Evolutionary conservation across 2,888 invertebrate species (phyloP).

Genomic region (Laspeyria flexula): DNA sequence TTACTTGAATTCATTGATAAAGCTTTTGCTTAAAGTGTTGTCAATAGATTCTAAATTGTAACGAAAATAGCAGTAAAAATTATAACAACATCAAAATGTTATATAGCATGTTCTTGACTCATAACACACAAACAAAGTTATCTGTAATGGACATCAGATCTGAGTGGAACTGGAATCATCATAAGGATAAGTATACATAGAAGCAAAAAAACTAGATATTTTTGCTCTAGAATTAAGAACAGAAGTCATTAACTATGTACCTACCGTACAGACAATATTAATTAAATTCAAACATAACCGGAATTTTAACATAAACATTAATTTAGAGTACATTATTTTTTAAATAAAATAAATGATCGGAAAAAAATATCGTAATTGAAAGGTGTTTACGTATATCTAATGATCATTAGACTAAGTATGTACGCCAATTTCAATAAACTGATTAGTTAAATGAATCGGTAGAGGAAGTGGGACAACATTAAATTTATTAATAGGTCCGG

Average conservation of each 20-base stretch:
- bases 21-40: no score
- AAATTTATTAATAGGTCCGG: conserved; percentile 9
- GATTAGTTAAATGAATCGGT: conserved; percentile 17
- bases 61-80: not conserved
- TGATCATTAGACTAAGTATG: conserved; percentile 14
- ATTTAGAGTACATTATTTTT: not conserved
- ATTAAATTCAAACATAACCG: no score
- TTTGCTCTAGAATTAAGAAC: no score
- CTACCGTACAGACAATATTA: no score
- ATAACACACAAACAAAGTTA: not conserved
- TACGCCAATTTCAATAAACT: conserved; percentile 25
- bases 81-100: not conserved
- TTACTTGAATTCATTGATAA: no score
- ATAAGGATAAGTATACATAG: not conserved
- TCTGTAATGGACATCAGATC: conserved; percentile 7
- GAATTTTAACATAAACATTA: no score
- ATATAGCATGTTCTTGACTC: not conserved
- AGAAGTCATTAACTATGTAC: no score
- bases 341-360: conserved; percentile 18
- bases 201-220: not conserved
- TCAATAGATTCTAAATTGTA: not conserved
- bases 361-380: conserved; percentile 27
- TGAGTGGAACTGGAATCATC: conserved; percentile 4
- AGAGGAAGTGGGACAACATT: conserved; percentile 31
- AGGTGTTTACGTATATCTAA: conserved; percentile 20